Evolutionary conservation across 2,113 vertebrate genomes (phyloP).

Genomic region (Pyxicephalus adspersus): DNA sequence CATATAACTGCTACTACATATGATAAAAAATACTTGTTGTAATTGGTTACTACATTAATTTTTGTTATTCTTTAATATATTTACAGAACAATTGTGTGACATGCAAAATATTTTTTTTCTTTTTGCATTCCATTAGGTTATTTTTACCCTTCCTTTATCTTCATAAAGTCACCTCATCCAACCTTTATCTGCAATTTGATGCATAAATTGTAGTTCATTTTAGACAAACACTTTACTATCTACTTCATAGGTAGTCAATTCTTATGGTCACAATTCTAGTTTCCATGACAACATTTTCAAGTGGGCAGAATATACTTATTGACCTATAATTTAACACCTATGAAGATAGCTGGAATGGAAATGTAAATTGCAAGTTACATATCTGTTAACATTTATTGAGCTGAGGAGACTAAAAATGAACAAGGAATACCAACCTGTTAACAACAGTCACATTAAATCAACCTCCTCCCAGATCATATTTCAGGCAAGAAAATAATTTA

Average conservation of each 20-base stretch:
- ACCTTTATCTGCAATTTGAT: not conserved
- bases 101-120: not conserved
- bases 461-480: too few relatives aligned
- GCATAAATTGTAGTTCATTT: not conserved
- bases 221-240: not conserved
- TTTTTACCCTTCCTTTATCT: too few relatives aligned
- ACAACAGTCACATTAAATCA: too few relatives aligned
- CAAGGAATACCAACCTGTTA: too few relatives aligned
- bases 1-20: too few relatives aligned
- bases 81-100: too few relatives aligned
- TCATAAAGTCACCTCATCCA: not conserved
- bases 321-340: slow-evolving; percentile 14
- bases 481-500: too few relatives aligned
- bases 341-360: not conserved
- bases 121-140: not conserved
- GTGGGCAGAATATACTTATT: not conserved
- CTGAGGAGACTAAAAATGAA: too few relatives aligned
- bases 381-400: not conserved
- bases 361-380: not conserved
- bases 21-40: too few relatives aligned
- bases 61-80: too few relatives aligned
- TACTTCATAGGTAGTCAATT: slow-evolving; percentile 3
- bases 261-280: slow-evolving; percentile 23
- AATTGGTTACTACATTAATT: too few relatives aligned
- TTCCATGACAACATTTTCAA: slow-evolving; percentile 25